These are phyloP conservation scores for Pachyrhynchus sulphureomaculatus DNA, from an alignment of 1,140 invertebrate species.

Conservation along the genomic window DNA sequence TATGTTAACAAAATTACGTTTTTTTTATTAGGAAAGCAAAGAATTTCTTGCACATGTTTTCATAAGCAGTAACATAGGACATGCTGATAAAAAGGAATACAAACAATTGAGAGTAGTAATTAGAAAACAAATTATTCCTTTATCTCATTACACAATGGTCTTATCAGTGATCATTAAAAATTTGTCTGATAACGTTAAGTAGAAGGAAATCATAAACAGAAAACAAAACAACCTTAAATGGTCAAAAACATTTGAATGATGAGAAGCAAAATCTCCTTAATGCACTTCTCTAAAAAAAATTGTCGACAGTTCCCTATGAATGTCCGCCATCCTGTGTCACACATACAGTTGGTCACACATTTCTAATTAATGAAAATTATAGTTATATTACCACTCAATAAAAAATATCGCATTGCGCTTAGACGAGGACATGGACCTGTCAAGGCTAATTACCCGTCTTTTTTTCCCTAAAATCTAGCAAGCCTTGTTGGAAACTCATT, in stretches of 20 bases:
- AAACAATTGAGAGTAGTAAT: neutral
- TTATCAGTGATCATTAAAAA: neutral
- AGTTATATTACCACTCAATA: constrained; percentile 19
- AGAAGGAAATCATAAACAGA: neutral
- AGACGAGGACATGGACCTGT: constrained; percentile 19
- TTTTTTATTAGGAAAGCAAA: too few relatives aligned
- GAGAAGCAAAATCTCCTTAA: neutral
- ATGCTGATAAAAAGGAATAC: too few relatives aligned
- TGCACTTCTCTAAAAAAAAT: neutral
- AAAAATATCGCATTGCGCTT: constrained; percentile 24
- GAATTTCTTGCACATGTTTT: too few relatives aligned
- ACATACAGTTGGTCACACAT: too few relatives aligned
- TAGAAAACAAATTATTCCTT: neutral
- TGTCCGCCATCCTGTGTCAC: constrained; percentile 6
- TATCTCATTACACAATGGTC: constrained; percentile 2
- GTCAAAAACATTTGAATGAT: neutral
- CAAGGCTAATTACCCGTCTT: constrained; percentile 20
- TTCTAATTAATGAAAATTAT: constrained; percentile 18
- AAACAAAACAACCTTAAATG: neutral
- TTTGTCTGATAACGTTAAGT: neutral
- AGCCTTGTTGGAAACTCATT: neutral
- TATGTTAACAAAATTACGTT: too few relatives aligned
- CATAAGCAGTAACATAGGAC: too few relatives aligned
- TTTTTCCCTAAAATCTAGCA: neutral
- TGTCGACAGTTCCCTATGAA: neutral